phyloP scores from a whole-genome alignment of 2,888 invertebrate species.

The Dryadula phaetusa region DNA sequence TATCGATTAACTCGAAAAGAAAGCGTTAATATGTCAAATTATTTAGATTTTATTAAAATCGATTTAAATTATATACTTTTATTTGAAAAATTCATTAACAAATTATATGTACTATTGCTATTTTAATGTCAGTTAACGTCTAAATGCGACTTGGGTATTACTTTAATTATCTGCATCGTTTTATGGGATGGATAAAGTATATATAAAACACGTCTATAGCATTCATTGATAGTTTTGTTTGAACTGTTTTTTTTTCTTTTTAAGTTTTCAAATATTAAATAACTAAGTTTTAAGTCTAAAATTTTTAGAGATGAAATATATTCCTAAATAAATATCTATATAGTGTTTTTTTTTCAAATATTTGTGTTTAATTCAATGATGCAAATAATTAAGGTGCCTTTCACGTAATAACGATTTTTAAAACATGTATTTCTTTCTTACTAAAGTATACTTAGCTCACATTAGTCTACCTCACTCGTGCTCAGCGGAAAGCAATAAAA shows the following conservation, averaged over 20 bases:
- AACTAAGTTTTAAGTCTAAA: too few species aligned
- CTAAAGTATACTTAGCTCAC: constrained; percentile 13
- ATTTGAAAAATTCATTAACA: neutral
- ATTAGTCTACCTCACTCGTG: constrained; percentile 36
- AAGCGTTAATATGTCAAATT: neutral
- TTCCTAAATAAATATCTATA: too few species aligned
- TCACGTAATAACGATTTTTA: neutral
- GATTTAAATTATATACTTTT: too few species aligned
- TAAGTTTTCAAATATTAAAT: too few species aligned
- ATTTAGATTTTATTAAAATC: neutral
- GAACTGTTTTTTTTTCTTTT: too few species aligned
- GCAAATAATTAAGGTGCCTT: constrained; percentile 3
- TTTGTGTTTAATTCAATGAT: neutral
- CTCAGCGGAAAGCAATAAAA: constrained; percentile 33
- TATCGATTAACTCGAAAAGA: too few species aligned
- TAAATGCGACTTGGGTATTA: neutral
- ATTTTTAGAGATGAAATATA: too few species aligned
- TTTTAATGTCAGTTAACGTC: neutral
- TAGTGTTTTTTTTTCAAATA: too few species aligned
- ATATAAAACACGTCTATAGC: too few species aligned
- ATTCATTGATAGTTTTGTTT: too few species aligned
- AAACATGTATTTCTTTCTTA: constrained; percentile 6
- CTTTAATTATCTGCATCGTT: constrained; percentile 9
- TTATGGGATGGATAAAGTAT: too few species aligned
- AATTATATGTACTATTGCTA: neutral